Percentiles rank a stretch among this genome's conserved stretches.
Conservation (phyloP, 2,888 invertebrate species). For the Drosophila stalkeri region DNA sequence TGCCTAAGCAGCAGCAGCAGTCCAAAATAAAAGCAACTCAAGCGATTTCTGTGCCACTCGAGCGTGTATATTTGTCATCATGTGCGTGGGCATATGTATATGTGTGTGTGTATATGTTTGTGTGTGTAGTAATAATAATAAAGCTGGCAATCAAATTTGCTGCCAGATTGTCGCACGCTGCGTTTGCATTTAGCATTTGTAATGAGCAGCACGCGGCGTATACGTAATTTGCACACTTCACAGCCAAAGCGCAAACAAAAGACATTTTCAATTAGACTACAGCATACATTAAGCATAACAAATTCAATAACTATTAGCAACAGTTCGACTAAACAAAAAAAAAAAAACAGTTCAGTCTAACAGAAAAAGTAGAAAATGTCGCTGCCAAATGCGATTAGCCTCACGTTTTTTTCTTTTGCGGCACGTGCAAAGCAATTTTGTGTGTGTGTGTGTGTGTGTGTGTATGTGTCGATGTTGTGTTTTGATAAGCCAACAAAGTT, state of each 20-base stretch:
- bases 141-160: conserved; percentile 59
- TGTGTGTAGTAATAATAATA: conserved; percentile 48
- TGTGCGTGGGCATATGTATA: conserved; percentile 5
- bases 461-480: conserved; percentile 53
- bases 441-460: conserved; percentile 8
- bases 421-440: conserved; percentile 46
- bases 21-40: conserved; percentile 53
- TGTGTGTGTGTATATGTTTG: conserved; percentile 15
- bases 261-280: conserved; percentile 55
- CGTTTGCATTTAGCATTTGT: conserved; percentile 40
- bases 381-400: conserved; percentile 71
- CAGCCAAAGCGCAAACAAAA: conserved; percentile 9
- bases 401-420: conserved; percentile 47
- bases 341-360: conserved; percentile 3
- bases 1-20: conserved; percentile 32
- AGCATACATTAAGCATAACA: conserved; percentile 22
- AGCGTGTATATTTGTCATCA: conserved; percentile 16
- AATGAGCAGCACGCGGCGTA: conserved; percentile 24
- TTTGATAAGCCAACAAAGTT: conserved; percentile 68
- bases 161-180: conserved; percentile 52
- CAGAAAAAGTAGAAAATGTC: conserved; percentile 35
- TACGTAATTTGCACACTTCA: conserved; percentile 35
- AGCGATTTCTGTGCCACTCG: conserved; percentile 29
- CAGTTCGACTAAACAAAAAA: conserved; percentile 16
- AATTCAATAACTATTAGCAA: conserved; percentile 30